Base-by-base conservation (phyloP, 64 coral and sea anemone genomes). In the Pocillopora damicornis region DNA sequence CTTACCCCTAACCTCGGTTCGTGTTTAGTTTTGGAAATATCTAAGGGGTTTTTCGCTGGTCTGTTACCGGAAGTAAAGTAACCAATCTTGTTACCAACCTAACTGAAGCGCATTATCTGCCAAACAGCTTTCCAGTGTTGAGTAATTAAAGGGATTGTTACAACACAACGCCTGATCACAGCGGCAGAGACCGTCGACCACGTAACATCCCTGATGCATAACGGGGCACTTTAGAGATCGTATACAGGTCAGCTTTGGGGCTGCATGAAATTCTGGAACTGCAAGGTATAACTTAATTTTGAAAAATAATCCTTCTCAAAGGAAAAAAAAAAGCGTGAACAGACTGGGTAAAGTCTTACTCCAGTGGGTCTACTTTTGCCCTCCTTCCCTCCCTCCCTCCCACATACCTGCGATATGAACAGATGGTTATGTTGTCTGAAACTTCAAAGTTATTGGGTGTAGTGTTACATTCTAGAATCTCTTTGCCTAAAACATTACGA, bases 71-170 rank as follows among this genome's bases (percentile, higher is more conserved):
- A 51, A 51, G 42, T 51, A 51, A 51, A 51, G 7, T 7, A 51
- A 51, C 3, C 42, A 51, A 51, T 51, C 0, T 71, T 71, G 5
- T 71, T 25, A 18, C 68, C 61, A 61, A 87, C 79, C 89, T 65
- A 76, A 90, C 69, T 76, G 80, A n/a, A 61, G 59, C 61, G 79
- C 66, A 14, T 90, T 90, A 23, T 90, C 64, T 56, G 60, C 71
- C 7, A 90, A 59, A n/a, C 89, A 90, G 80, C 71, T 90, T 2
- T 73, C 56, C 58, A 90, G n/a, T 56, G 60, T 75, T 58, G 68
- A 34, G 60, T 90, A 90, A 20, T 84, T 81, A 12, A 90, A 90
- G 10, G 89, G 89, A 77, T 90, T 90, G 25, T 77, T 58, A 66
- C 89, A 90, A 37, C 89, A 90, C 22, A 37, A 75, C 13, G 89